Percentiles rank a stretch among this genome's conserved stretches.
Evolutionary conservation across 2,888 invertebrate genomes (phyloP).

Genomic region (Caenorhabditis auriculariae): DNA sequence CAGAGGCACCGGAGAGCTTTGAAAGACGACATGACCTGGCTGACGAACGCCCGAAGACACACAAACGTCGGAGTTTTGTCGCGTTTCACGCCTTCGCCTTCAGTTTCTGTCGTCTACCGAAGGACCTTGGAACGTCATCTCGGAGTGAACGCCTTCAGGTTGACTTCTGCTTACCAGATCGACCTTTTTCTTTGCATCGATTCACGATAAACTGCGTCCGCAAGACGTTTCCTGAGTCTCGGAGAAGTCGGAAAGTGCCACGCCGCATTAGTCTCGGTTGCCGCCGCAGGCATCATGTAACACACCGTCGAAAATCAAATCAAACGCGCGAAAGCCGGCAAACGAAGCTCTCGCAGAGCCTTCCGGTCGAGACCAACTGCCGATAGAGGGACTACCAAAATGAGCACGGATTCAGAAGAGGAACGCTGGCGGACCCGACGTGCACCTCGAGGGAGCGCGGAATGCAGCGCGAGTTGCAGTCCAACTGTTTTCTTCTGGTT

Average conservation of each 20-base stretch:
- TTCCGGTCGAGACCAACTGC: too few relatives aligned
- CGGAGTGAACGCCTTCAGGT: slow-evolving; percentile 43
- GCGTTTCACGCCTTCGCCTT: slow-evolving; percentile 59
- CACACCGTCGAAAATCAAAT: too few relatives aligned
- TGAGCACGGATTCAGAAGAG: slow-evolving; percentile 35
- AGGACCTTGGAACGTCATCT: slow-evolving; percentile 58
- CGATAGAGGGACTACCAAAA: neutral
- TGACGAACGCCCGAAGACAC: slow-evolving; percentile 55
- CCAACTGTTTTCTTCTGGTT: slow-evolving; percentile 61
- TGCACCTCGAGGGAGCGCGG: slow-evolving; percentile 54
- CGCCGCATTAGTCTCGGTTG: slow-evolving; percentile 20
- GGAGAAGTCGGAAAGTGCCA: slow-evolving; percentile 3
- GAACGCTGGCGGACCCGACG: slow-evolving; percentile 63
- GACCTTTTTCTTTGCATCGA: too few relatives aligned
- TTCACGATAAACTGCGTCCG: neutral
- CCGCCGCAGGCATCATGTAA: slow-evolving; percentile 22
- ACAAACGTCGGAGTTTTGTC: slow-evolving; percentile 48
- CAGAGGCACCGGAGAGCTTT: slow-evolving; percentile 60
- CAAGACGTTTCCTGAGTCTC: neutral
- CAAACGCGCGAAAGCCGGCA: too few relatives aligned
- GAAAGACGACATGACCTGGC: slow-evolving; percentile 62
- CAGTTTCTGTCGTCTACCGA: slow-evolving; percentile 57
- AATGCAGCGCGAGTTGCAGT: slow-evolving; percentile 51
- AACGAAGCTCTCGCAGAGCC: too few relatives aligned
- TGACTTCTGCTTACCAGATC: too few relatives aligned